Evolutionary conservation across 2,113 vertebrate species (phyloP), one percentile per base, ranked within the genome.

Genomic region (Struthio camelus): DNA sequence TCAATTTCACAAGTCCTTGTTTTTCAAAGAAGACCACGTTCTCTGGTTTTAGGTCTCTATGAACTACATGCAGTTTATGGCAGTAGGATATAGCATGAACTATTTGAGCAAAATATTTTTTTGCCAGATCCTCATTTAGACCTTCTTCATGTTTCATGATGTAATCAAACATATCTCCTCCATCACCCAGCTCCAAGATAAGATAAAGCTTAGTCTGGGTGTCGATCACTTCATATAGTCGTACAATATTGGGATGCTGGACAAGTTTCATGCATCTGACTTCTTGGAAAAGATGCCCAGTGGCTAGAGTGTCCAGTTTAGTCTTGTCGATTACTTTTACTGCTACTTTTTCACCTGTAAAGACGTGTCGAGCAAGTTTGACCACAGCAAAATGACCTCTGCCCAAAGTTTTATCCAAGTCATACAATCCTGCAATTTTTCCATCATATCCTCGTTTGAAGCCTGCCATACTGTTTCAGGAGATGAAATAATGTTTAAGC

Each of bases 291-390:
- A 99, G 99, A 93, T 99, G 99, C 5, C 99, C 99, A 2, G 99
- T 99, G 44, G 99, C 99, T 0, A 99, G 97, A 7, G 98, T 98
- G 98, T 99, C 99, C 91, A 99, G 96, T 96, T 99, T 99, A 56
- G 99, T 99, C 98, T 99, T 99, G 98, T 99, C 99, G 40, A 99
- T 99, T 40, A 99, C 99, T 97, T 99, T 99, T 14, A 99, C 99
- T 4, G 99, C 99, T 96, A 99, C 99, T 95, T 99, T 99, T 97
- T 99, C 99, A 67, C 99, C 99, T 14, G 99, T 99, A 72, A 99
- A 99, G 95, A 99, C 99, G 38, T 99, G 99, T 46, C 99, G 99
- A 25, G 99, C 99, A 89, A 99, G 98, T 95, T 99, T 99, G 93
- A 99, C 99, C 92, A 99, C 99, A 7, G 99, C 99, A 87, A 99